Evolutionary conservation across 2,113 vertebrate genomes (phyloP).

Genomic region (Aegypius monachus): DNA sequence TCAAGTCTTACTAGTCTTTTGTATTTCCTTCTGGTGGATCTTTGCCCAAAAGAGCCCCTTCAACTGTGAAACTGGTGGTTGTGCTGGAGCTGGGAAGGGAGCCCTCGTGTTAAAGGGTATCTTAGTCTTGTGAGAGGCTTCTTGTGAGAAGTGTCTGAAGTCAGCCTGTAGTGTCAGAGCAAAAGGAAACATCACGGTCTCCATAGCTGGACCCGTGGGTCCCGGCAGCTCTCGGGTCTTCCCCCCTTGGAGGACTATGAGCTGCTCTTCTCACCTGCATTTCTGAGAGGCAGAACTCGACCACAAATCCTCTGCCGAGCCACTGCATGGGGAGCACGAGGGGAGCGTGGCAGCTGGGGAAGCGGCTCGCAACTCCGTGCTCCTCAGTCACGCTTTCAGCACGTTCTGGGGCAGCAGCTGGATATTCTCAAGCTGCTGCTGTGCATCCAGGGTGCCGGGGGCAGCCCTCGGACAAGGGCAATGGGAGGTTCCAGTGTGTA

Average conservation of each 20-base stretch:
- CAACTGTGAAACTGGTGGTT: background rate
- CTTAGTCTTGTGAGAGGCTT: background rate
- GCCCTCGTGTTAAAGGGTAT: rapidly evolving
- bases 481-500: background rate
- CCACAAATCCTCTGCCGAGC: background rate
- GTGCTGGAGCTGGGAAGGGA: background rate
- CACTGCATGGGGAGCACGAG: background rate
- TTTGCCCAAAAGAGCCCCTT: background rate
- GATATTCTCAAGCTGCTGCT: background rate
- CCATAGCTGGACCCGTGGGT: background rate
- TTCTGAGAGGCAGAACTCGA: background rate
- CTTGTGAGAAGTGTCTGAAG: background rate
- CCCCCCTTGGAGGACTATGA: background rate
- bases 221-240: background rate
- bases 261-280: background rate
- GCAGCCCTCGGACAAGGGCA: background rate
- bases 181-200: background rate
- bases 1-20: background rate
- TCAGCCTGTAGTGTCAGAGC: background rate
- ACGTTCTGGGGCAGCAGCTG: background rate
- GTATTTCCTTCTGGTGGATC: background rate
- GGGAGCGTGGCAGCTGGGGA: background rate
- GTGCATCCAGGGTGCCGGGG: background rate
- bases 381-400: background rate
- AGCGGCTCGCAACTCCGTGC: background rate